A percentile compares a stretch with the other conserved stretches of the same genome.
Conservation (phyloP, 2,113 vertebrate species). For the Trogon surrucura region DNA sequence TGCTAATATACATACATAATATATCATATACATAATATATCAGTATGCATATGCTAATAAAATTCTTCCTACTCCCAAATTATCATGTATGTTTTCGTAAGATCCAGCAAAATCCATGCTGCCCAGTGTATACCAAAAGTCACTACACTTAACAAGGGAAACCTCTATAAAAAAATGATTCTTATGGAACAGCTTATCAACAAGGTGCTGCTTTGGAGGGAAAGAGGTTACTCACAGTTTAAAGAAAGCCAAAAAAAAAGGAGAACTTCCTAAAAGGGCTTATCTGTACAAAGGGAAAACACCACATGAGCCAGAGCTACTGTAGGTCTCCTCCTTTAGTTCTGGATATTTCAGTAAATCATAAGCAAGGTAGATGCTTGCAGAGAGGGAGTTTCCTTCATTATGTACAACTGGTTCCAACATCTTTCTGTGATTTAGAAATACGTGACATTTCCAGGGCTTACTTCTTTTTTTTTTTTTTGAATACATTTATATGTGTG, state of each 20-base stretch:
- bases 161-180: background rate
- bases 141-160: background rate
- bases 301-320: background rate
- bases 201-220: background rate
- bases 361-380: background rate
- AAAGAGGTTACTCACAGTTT: background rate
- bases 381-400: background rate
- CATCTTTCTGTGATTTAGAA: background rate
- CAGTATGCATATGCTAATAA: background rate
- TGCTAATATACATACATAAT: background rate
- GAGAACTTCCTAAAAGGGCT: background rate
- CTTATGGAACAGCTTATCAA: background rate
- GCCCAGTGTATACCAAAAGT: background rate
- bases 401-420: background rate
- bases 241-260: background rate
- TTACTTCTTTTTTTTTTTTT: background rate
- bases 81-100: background rate
- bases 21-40: background rate
- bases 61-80: background rate
- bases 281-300: background rate
- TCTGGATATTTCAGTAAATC: background rate
- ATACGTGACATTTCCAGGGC: background rate
- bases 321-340: background rate
- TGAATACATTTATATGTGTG: accelerated
- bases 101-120: background rate